Conservation (phyloP, 2,888 invertebrate species). For the Bellardia bayeri region DNA sequence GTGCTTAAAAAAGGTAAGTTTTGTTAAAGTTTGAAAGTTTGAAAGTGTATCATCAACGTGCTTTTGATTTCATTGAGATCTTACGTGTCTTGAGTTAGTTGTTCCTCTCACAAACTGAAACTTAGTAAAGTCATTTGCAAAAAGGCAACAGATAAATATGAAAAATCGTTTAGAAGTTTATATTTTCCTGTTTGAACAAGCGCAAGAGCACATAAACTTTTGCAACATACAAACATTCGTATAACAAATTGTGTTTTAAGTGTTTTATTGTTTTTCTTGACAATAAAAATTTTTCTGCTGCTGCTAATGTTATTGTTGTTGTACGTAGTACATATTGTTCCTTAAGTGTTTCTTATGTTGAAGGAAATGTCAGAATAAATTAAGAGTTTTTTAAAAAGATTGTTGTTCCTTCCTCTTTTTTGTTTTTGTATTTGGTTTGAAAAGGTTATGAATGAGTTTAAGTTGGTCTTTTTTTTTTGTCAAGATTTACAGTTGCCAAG, state of each 20-base stretch:
- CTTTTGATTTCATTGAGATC: constrained; percentile 39
- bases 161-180: constrained; percentile 8
- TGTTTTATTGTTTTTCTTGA: constrained; percentile 62
- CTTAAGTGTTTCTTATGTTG: constrained; percentile 33
- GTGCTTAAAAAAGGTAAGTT: constrained; percentile 93
- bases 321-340: constrained; percentile 12
- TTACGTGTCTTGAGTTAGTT: constrained; percentile 32
- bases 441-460: constrained; percentile 1
- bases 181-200: constrained; percentile 3
- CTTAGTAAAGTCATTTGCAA: not conserved
- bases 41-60: constrained; percentile 31
- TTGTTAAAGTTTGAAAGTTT: not conserved
- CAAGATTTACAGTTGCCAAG: not conserved
- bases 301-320: not conserved
- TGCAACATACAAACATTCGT: constrained; percentile 7
- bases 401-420: not conserved
- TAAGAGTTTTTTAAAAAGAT: constrained; percentile 25
- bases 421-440: not conserved
- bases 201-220: not conserved
- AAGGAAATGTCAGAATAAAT: constrained; percentile 34
- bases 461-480: not conserved
- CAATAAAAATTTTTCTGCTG: constrained; percentile 40
- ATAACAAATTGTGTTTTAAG: constrained; percentile 50
- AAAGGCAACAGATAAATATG: not conserved
- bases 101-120: not conserved